Evolutionary conservation across 2,888 invertebrate species (phyloP).

Genomic region (Caenorhabditis panamensis): DNA sequence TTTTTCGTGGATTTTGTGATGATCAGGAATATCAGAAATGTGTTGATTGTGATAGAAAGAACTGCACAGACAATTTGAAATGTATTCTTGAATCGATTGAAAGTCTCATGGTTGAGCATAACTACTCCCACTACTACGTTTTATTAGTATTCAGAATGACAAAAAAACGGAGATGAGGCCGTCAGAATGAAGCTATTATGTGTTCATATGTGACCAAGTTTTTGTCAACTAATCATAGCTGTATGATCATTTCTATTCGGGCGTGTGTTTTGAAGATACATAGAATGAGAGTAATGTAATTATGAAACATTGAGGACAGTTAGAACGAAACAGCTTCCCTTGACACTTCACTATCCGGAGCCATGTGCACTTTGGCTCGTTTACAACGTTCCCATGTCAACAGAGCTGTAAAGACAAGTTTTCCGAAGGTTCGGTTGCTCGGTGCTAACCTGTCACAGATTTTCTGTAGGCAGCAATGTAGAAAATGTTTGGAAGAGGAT

Average conservation of each 20-base stretch:
- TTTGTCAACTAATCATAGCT: no score
- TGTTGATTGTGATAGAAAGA: conserved; percentile 21
- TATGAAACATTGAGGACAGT: no score
- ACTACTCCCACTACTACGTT: neutral
- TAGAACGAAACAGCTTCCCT: no score
- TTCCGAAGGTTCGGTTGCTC: neutral
- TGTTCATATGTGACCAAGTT: no score
- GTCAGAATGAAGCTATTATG: no score
- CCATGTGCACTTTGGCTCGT: conserved; percentile 6
- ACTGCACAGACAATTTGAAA: conserved; percentile 20
- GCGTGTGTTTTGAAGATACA: no score
- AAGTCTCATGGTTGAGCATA: neutral
- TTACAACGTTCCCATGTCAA: neutral
- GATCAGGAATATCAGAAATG: conserved; percentile 39
- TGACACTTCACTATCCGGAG: conserved; percentile 21
- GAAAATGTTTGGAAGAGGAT: conserved; percentile 7
- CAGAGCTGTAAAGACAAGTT: neutral
- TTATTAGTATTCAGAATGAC: neutral
- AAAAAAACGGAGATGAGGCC: neutral
- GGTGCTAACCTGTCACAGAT: neutral
- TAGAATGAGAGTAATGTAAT: no score
- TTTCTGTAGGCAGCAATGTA: neutral
- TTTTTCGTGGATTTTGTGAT: conserved; percentile 53
- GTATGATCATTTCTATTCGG: no score
- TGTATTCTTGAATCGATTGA: neutral